Evolutionary conservation across 1,140 invertebrate species (phyloP), one percentile per base, ranked within the genome.

Genomic region (Caerostris darwini): DNA sequence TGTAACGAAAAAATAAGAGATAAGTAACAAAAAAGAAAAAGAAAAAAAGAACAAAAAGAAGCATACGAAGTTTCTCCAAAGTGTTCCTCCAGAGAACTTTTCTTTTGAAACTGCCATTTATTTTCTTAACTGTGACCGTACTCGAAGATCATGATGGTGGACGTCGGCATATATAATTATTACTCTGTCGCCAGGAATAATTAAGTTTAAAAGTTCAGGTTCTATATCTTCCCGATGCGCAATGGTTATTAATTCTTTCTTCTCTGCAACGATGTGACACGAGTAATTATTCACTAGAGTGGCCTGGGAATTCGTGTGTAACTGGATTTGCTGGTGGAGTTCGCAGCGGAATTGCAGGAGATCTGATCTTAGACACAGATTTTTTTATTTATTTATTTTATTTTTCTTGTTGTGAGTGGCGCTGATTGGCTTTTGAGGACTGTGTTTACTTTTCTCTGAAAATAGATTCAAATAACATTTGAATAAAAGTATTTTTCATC

Each of bases 201-300:
- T 92, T 92, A 92, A 92, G 90, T 92, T 92, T 92, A 92, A 92
- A 92, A 92, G 90, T 92, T 92, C 81, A 83, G 81, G 77, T 92
- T 92, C 57, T 57, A 53, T 83, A 92, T 92, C 90, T 61, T 10
- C 19, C 59, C 50, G 77, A 61, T 83, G 50, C 53, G 58, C 81
- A 92, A 92, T 92, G 90, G 77, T 92, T 92, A 92, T 92, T 92
- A 92, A 92, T 92, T 92, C 58, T 58, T 64, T 58, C 81, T 54
- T 10, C 81, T 56, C 12, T 53, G 56, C n/a, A 83, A 64, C 59
- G 8, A 57, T 58, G 87, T 54, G 58, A 64, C 50, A 61, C 58
- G n/a, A 56, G 59, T 89, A 89, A 89, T 89, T 89, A 89, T 71
- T 89, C 59, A 89, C 64, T 3, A 17, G 61, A 19, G 64, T 50